These are phyloP conservation scores for Equus przewalskii DNA, from an alignment of 2,113 vertebrate genomes.

Conservation along the genomic window DNA sequence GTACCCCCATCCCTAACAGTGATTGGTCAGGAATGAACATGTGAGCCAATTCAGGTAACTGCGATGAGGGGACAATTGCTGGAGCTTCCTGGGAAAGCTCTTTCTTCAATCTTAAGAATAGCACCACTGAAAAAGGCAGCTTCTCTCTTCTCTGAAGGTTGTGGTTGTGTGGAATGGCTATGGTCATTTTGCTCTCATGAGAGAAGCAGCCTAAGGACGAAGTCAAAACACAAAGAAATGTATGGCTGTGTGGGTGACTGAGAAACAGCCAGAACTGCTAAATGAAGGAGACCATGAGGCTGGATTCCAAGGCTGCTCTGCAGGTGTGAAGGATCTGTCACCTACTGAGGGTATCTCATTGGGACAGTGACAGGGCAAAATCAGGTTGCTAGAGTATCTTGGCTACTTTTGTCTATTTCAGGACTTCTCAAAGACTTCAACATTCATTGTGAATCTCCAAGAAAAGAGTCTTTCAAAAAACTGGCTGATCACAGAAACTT, in stretches of 20 bases:
- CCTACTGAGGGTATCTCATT: rapidly evolving
- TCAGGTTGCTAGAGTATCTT: neutral
- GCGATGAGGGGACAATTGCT: neutral
- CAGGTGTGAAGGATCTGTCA: neutral
- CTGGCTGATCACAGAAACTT: neutral
- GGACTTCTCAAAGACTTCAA: neutral
- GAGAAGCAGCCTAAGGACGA: neutral
- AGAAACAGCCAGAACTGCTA: neutral
- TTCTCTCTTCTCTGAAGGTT: neutral
- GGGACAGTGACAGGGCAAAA: rapidly evolving
- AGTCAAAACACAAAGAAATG: neutral
- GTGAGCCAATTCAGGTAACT: neutral
- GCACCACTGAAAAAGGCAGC: neutral
- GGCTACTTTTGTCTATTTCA: neutral
- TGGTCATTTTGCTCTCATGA: neutral
- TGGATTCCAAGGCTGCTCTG: neutral
- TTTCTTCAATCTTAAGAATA: neutral
- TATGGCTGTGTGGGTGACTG: rapidly evolving
- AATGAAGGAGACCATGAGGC: neutral
- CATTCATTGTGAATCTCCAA: neutral
- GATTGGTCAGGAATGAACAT: neutral
- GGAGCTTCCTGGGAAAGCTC: neutral
- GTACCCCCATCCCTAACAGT: neutral
- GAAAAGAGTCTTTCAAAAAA: neutral
- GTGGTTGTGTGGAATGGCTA: neutral